phyloP scores from a whole-genome alignment of 2,113 vertebrate species.

The Boleophthalmus pectinirostris region DNA sequence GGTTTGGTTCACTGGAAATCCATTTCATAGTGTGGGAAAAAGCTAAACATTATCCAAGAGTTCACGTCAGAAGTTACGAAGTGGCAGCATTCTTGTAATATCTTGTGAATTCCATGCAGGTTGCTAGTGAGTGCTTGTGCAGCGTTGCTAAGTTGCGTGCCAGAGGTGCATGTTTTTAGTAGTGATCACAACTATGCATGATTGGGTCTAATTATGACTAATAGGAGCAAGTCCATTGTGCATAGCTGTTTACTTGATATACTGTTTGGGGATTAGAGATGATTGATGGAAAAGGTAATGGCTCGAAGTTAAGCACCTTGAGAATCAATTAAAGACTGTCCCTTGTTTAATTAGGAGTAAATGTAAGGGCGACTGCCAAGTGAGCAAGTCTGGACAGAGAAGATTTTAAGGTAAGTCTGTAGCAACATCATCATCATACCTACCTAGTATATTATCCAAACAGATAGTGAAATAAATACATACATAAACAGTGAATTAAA shows the following conservation, averaged over 20 bases:
- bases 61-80: conserved; percentile 16
- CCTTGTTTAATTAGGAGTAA: conserved; percentile 29
- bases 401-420: conserved; percentile 46
- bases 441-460: conserved; percentile 2
- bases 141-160: conserved; percentile 2
- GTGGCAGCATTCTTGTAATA: conserved; percentile 16
- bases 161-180: conserved; percentile 14
- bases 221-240: conserved; percentile 13
- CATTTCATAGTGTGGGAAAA: conserved; percentile 22
- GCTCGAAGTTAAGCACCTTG: conserved; percentile 25
- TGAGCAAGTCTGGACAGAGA: conserved; percentile 49
- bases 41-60: conserved; percentile 20
- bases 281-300: conserved; percentile 25
- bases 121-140: conserved; percentile 14
- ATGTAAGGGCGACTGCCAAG: too few relatives aligned
- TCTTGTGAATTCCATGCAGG: conserved; percentile 6
- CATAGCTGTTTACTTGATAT: conserved; percentile 5
- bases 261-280: conserved; percentile 12
- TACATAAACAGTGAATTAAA: too few relatives aligned
- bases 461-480: conserved; percentile 26
- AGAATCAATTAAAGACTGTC: conserved; percentile 18
- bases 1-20: conserved; percentile 5
- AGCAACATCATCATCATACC: conserved; percentile 30
- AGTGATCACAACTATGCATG: conserved; percentile 4
- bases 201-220: conserved; percentile 16